phyloP scores from a whole-genome alignment of 2,888 invertebrate species.

The Cheilosia vernalis region DNA sequence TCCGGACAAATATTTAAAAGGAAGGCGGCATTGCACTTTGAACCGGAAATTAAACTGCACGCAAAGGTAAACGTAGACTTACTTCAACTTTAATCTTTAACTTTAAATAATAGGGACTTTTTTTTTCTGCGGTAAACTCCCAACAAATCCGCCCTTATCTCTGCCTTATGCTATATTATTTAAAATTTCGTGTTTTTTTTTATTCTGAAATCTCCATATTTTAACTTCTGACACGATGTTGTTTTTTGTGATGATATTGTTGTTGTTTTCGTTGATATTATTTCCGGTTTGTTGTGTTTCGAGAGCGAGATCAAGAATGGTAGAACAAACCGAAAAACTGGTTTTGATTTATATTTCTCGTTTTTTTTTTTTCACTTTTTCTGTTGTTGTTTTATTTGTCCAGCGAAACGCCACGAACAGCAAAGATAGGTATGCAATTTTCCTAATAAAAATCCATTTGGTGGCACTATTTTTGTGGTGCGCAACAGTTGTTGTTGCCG shows the following conservation, averaged over 20 bases:
- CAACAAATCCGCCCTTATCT: slow-evolving; percentile 25
- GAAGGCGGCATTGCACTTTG: slow-evolving; percentile 33
- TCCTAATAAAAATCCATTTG: slow-evolving; percentile 17
- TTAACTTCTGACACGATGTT: slow-evolving; percentile 36
- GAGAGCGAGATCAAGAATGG: slow-evolving; percentile 8
- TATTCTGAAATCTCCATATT: background rate
- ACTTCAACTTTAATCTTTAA: slow-evolving; percentile 18
- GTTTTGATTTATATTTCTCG: slow-evolving; percentile 64
- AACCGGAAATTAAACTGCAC: slow-evolving; percentile 59
- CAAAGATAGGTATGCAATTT: background rate
- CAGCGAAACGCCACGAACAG: slow-evolving; percentile 3
- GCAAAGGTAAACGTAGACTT: slow-evolving; percentile 7
- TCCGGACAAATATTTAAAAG: background rate
- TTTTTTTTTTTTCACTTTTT: slow-evolving; percentile 51
- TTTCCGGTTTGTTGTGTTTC: slow-evolving; percentile 66
- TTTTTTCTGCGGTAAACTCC: background rate
- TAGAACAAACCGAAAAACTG: slow-evolving; percentile 58
- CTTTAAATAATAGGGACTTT: slow-evolving; percentile 14
- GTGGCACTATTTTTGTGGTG: background rate
- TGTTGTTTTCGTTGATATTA: slow-evolving; percentile 54
- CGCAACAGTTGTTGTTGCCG: background rate
- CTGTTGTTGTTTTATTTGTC: slow-evolving; percentile 11
- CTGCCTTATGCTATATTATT: background rate
- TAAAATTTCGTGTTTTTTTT: background rate
- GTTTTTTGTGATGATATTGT: slow-evolving; percentile 38